Evolutionary conservation across 1,140 invertebrate genomes (phyloP).

Genomic region (Heterodera carotae): DNA sequence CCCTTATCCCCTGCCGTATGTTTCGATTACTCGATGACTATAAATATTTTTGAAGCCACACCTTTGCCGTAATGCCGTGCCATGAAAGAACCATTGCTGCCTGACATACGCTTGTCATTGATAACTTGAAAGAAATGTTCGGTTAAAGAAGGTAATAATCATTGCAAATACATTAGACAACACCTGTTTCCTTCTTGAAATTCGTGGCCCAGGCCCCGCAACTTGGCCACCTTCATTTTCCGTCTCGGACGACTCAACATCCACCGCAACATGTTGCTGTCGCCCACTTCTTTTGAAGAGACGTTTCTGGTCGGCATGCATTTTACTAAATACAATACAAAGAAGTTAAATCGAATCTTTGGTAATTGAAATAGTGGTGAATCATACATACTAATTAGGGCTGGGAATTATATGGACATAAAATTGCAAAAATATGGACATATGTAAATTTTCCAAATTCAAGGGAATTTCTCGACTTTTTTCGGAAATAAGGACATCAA

Average conservation of each 20-base stretch:
- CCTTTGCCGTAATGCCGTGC: constrained; percentile 36
- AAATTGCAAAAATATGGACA: too few species aligned
- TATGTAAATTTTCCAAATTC: too few species aligned
- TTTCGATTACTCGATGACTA: too few species aligned
- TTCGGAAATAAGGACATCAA: too few species aligned
- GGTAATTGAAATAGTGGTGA: too few species aligned
- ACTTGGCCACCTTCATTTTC: constrained; percentile 28
- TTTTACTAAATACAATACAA: neutral
- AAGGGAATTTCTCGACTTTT: too few species aligned
- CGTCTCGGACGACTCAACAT: constrained; percentile 25
- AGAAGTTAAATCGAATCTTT: too few species aligned
- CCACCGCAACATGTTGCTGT: constrained; percentile 27
- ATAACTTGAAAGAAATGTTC: constrained; percentile 22
- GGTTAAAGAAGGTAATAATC: too few species aligned
- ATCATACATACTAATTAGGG: too few species aligned
- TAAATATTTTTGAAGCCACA: neutral
- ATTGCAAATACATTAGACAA: too few species aligned
- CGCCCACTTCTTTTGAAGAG: neutral
- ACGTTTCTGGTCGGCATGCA: neutral
- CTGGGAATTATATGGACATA: too few species aligned
- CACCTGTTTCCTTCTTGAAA: constrained; percentile 3
- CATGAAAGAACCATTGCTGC: constrained; percentile 35
- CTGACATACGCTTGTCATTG: constrained; percentile 34
- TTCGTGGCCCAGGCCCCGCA: constrained; percentile 16
- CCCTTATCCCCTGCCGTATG: too few species aligned